Base-by-base conservation (phyloP, 1,140 invertebrate species). In the Aphelenchoides fujianensis region DNA sequence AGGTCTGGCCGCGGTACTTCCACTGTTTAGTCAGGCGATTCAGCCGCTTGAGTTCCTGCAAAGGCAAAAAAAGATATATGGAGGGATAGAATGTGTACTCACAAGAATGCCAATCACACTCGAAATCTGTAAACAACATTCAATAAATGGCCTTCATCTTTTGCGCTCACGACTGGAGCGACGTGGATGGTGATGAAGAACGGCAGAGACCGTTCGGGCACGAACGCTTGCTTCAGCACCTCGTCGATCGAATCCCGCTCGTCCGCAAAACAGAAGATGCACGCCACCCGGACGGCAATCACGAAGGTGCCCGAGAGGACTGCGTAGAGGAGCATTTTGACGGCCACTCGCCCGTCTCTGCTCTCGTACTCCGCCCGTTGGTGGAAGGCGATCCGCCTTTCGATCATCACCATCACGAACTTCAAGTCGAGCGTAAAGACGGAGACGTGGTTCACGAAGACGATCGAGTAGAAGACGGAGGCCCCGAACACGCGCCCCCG, bases 331-430 rank as follows among this genome's bases (percentile, higher is more conserved):
- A 59, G 19, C 19, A 59, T 59, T 59, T 59, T 5, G 23, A 48
- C 23, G 12, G 12, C 55, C 7, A 7, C 5, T 30, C 27, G 12
- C 5, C 27, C 28, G 5, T 23, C 55, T 5, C 55, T 5, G 7
- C 34, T 27, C 34, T 59, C 55, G 55, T 59, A 59, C 5, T 7
- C 55, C 7, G 55, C 5, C 5, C 55, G 55, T 16, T 59, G 5
- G 5, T 59, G 28, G 55, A 59, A 59, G 5, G 55, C 55, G 5
- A 59, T 7, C 34, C 55, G 28, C 19, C 55, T 59, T 59, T 59
- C 55, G 5, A 23, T 23, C 55, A 59, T 7, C 5, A 59, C 34
- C 55, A 59, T 59, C 34, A 59, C 34, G 55, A 59, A 59, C 55
- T 59, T 59, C 5, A 5, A 59, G 19, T 59, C 55, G 5, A 59